Evolutionary conservation across 2,113 vertebrate genomes (phyloP).

Genomic region (Cynopterus brachyotis): DNA sequence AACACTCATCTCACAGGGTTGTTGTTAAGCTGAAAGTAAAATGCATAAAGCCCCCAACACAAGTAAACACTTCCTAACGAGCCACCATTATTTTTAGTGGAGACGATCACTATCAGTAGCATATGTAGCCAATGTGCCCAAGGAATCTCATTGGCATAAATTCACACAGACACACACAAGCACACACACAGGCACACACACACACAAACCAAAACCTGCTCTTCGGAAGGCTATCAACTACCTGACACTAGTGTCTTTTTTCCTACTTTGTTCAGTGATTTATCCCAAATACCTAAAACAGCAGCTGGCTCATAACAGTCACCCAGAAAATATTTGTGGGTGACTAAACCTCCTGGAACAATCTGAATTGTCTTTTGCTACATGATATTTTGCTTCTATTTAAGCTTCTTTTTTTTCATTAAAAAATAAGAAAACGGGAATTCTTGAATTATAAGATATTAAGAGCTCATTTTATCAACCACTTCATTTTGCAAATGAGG

Average conservation of each 20-base stretch:
- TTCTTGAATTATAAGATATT: neutral
- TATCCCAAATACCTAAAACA: neutral
- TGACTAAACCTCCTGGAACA: neutral
- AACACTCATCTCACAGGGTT: neutral
- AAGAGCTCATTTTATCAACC: neutral
- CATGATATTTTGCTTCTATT: neutral
- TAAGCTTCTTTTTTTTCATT: neutral
- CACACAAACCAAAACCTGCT: neutral
- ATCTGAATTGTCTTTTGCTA: neutral
- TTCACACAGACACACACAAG: neutral
- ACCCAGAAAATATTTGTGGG: neutral
- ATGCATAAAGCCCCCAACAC: neutral
- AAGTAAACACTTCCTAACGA: neutral
- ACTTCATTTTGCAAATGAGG: neutral
- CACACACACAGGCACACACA: neutral
- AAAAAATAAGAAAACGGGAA: neutral
- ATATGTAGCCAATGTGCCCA: neutral
- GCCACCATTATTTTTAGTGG: accelerated
- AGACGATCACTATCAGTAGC: neutral
- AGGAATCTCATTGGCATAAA: neutral
- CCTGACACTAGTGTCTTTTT: neutral
- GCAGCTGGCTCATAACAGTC: neutral
- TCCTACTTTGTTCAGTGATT: neutral
- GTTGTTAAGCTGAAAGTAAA: neutral
- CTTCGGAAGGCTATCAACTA: neutral